Evolutionary conservation across 2,113 vertebrate species (phyloP), one percentile per base, ranked within the genome.

Genomic region (Ctenodactylus gundi): DNA sequence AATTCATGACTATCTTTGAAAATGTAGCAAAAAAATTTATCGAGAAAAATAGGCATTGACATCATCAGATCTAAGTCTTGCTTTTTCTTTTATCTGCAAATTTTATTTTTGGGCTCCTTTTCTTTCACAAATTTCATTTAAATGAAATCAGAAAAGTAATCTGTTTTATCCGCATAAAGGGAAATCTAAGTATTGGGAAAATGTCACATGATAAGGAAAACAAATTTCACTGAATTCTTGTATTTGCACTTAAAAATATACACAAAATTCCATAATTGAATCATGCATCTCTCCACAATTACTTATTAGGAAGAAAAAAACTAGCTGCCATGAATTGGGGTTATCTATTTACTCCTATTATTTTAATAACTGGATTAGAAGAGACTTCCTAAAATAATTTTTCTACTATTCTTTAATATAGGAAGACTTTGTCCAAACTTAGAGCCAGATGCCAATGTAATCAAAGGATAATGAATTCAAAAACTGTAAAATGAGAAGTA

Each of bases 301-400:
- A 60, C 7, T 8, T 44, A n/a, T 34, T 58, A 68, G 15, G 44
- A 62, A 34, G 62, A 53, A 64, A 60, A n/a, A 95, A 70, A 57
- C 13, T 17, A 68, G 36, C n/a, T 82, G 39, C 31, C 4, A 6
- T 75, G 41, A 78, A 90, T 80, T 34, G 62, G 70, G 18, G 5
- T 83, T 41, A 73, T 72, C 36, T 70, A 73, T 15, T 46, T 82
- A 60, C 27, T 60, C 62, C 44, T 29, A 77, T 36, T 68, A 39
- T 58, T 88, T 87, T 75, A 87, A 51, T 92, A 87, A 92, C 65
- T 92, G 17, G 39, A 41, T 75, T 75, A 78, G 64, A 60, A 34
- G 39, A 92, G 29, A n/a, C 23, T 55, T 91, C 67, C 39, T 44
- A 89, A 92, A 91, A 62, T 82, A 62, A 77, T 18, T 55, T 25